phyloP scores from a whole-genome alignment of 2,113 vertebrate species.

The Corynorhinus townsendii region DNA sequence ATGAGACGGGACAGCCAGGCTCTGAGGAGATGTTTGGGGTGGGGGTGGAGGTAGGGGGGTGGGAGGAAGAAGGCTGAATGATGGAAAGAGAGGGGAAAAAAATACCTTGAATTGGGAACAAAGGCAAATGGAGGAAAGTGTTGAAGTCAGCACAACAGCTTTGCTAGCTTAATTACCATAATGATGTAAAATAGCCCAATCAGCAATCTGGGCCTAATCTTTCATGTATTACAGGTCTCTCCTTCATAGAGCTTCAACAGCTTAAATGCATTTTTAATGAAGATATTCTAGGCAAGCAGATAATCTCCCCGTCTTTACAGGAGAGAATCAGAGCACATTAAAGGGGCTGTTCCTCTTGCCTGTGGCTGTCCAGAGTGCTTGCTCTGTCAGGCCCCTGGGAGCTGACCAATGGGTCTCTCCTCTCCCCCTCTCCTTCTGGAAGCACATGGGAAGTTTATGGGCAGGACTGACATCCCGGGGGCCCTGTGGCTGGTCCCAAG shows the following conservation, averaged over 20 bases:
- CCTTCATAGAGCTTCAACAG: slow-evolving; percentile 77
- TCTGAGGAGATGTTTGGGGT: not conserved
- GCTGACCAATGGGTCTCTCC: not conserved
- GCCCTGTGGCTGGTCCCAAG: not conserved
- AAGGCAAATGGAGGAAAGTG: slow-evolving; percentile 80
- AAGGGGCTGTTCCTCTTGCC: slow-evolving; percentile 72
- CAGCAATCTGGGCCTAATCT: slow-evolving; percentile 89
- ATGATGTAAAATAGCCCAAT: slow-evolving; percentile 88
- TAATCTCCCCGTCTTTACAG: slow-evolving; percentile 82
- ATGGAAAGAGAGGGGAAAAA: slow-evolving; percentile 7
- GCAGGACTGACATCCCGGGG: not conserved
- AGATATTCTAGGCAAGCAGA: slow-evolving; percentile 83
- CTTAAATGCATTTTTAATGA: slow-evolving; percentile 89
- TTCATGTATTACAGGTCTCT: slow-evolving; percentile 89
- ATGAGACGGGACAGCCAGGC: slow-evolving; percentile 41
- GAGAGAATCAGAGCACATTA: slow-evolving; percentile 78
- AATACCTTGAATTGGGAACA: slow-evolving; percentile 84
- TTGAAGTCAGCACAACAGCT: slow-evolving; percentile 84
- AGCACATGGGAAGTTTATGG: not conserved
- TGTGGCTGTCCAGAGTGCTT: not conserved
- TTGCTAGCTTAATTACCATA: slow-evolving; percentile 85
- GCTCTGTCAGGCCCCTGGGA: not conserved
- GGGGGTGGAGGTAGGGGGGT: not conserved
- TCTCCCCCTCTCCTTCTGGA: not conserved
- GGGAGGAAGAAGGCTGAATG: slow-evolving; percentile 36